A percentile compares a stretch with the other conserved stretches of the same genome.
These are phyloP conservation scores for Pogoniulus pusillus DNA, from an alignment of 2,797 vertebrate species.

Conservation along the genomic window DNA sequence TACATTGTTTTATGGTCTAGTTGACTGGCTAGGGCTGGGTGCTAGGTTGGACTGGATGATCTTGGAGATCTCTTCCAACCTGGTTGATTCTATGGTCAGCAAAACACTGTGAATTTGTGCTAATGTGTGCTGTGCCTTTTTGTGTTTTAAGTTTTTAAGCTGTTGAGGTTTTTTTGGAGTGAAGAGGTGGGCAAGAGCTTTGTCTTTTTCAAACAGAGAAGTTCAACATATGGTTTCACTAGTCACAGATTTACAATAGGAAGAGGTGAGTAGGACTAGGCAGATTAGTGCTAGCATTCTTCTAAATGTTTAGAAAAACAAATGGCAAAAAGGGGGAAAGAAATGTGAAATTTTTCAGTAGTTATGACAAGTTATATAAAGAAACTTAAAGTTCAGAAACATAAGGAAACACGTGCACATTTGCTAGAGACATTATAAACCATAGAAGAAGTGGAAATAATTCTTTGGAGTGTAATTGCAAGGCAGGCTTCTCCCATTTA, in stretches of 20 bases:
- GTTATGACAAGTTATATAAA: background rate
- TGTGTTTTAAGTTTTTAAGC: conserved; percentile 6
- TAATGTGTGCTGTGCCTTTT: background rate
- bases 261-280: background rate
- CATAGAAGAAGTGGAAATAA: conserved; percentile 49
- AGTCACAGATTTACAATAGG: background rate
- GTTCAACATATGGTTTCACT: background rate
- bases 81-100: background rate
- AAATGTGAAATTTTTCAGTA: background rate
- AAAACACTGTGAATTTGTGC: conserved; percentile 7
- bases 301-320: background rate
- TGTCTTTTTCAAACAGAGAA: background rate
- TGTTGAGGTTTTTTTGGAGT: background rate
- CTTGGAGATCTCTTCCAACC: no score
- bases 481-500: conserved; percentile 52
- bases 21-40: no score
- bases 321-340: background rate
- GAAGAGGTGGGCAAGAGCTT: conserved; percentile 12
- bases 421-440: background rate
- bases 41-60: no score
- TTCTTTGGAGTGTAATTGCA: conserved; percentile 53
- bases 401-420: background rate
- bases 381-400: conserved; percentile 3
- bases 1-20: background rate
- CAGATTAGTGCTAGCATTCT: background rate